Evolutionary conservation across 1,140 invertebrate genomes (phyloP).

Genomic region (Brachionus calyciflorus): DNA sequence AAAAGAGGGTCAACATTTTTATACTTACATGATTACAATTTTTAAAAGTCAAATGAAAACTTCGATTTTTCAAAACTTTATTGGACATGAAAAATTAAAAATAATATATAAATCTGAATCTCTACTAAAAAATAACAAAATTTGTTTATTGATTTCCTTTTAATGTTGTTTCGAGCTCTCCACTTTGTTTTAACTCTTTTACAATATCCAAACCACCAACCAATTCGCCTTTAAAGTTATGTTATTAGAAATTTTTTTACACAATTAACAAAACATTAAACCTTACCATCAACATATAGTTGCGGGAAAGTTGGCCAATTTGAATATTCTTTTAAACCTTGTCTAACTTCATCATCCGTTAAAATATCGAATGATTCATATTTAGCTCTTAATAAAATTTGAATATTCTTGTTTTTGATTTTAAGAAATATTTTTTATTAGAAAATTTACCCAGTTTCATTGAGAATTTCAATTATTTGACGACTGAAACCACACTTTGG

Average conservation of each 20-base stretch:
- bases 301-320: slow-evolving; percentile 94
- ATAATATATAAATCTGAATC: too few species aligned
- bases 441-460: background rate
- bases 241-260: background rate
- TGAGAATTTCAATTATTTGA: slow-evolving; percentile 37
- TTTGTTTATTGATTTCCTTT: slow-evolving; percentile 21
- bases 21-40: too few species aligned
- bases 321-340: slow-evolving; percentile 80
- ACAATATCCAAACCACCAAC: slow-evolving; percentile 95
- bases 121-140: background rate
- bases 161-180: slow-evolving; percentile 69
- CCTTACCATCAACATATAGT: slow-evolving; percentile 69
- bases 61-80: too few species aligned
- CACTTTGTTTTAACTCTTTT: slow-evolving; percentile 91
- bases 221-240: slow-evolving; percentile 69
- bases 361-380: slow-evolving; percentile 63
- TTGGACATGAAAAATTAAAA: too few species aligned
- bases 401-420: background rate
- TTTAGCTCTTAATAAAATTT: background rate
- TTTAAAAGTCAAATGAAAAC: too few species aligned
- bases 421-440: background rate
- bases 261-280: background rate
- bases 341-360: slow-evolving; percentile 58
- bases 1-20: too few species aligned
- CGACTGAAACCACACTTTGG: slow-evolving; percentile 47